A percentile compares a stretch with the other conserved stretches of the same genome.
Evolutionary conservation across 2,888 invertebrate species (phyloP).

Genomic region (Apocheima hispidaria): DNA sequence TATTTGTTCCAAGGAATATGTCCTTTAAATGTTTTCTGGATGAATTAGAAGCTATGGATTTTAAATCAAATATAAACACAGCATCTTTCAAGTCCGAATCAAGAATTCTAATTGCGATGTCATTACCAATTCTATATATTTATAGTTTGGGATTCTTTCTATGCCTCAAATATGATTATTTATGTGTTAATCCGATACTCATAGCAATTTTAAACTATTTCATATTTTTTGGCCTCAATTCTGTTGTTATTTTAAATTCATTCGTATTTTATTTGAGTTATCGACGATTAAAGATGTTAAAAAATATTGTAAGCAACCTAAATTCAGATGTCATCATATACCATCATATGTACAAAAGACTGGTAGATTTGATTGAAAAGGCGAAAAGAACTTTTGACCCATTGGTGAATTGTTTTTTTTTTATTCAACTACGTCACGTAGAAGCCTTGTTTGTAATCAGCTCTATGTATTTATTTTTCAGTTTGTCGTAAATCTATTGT

Average conservation of each 20-base stretch:
- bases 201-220: neutral
- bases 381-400: constrained; percentile 14
- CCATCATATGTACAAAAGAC: constrained; percentile 12
- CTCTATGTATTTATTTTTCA: too few relatives aligned
- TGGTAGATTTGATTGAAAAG: constrained; percentile 10
- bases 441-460: too few relatives aligned
- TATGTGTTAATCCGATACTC: constrained; percentile 5
- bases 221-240: constrained; percentile 5
- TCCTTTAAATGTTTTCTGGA: constrained; percentile 4
- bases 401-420: constrained; percentile 7
- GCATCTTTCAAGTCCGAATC: neutral
- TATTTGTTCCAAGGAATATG: neutral
- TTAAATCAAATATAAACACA: neutral
- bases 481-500: constrained; percentile 1
- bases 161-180: neutral
- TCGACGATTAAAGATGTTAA: neutral
- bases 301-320: neutral
- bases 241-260: constrained; percentile 2
- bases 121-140: neutral
- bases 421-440: too few relatives aligned
- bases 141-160: neutral
- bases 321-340: neutral
- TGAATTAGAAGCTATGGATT: constrained; percentile 15
- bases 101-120: neutral
- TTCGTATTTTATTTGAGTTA: constrained; percentile 3